A percentile compares a stretch with the other conserved stretches of the same genome.
Evolutionary conservation across 2,797 vertebrate genomes (phyloP).

Genomic region (Coluber constrictor): DNA sequence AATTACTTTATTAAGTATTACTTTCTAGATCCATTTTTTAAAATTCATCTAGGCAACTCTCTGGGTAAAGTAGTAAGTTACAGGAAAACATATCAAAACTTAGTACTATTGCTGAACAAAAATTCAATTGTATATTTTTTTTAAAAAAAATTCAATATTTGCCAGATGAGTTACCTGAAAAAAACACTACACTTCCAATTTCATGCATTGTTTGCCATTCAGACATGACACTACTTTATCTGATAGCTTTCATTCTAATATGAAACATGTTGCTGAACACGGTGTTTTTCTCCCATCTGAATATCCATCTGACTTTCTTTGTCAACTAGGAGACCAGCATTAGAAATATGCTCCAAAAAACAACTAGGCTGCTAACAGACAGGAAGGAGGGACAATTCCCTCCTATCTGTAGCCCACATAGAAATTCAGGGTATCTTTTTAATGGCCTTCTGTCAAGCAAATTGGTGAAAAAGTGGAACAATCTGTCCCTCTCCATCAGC

Average conservation of each 20-base stretch:
- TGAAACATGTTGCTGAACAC: neutral
- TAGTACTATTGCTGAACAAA: neutral
- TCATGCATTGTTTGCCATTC: neutral
- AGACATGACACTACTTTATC: neutral
- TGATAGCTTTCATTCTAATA: neutral
- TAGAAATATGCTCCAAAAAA: neutral
- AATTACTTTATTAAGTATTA: neutral
- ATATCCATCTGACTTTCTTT: neutral
- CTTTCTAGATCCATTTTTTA: neutral
- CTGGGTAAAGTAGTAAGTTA: neutral
- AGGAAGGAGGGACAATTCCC: neutral
- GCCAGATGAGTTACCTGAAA: neutral
- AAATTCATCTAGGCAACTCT: neutral
- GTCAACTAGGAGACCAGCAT: neutral
- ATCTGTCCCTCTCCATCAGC: neutral
- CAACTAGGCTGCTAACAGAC: neutral
- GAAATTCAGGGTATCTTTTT: neutral
- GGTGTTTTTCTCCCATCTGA: neutral
- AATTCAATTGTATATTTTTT: neutral
- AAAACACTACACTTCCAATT: neutral
- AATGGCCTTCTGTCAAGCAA: neutral
- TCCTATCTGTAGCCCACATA: neutral
- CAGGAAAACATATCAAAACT: neutral
- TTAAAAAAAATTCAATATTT: neutral
- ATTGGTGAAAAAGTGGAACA: neutral